Evolutionary conservation across 2,888 invertebrate species (phyloP).

Genomic region (Clivina fossor): DNA sequence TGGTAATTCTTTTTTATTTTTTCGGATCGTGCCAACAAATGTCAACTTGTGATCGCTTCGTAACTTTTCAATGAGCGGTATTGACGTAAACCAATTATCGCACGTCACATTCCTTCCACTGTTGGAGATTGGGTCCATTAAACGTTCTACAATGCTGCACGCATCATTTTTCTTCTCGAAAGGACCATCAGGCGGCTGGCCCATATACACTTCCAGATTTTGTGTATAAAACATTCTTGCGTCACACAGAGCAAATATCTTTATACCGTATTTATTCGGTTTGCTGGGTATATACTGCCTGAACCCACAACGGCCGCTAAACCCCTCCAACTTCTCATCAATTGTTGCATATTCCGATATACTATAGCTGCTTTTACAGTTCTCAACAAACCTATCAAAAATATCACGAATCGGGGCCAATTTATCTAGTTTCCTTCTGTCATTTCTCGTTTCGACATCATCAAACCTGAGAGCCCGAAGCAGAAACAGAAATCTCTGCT

Average conservation of each 20-base stretch:
- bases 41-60: conserved; percentile 34
- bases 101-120: conserved; percentile 24
- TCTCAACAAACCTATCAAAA: conserved; percentile 43
- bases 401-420: conserved; percentile 43
- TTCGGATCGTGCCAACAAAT: conserved; percentile 37
- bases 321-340: conserved; percentile 44
- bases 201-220: conserved; percentile 43
- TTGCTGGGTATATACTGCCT: conserved; percentile 46
- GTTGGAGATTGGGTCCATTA: conserved; percentile 25
- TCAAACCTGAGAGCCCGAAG: conserved; percentile 41
- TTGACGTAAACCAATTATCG: conserved; percentile 23
- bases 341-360: conserved; percentile 42
- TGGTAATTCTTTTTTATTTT: conserved; percentile 40
- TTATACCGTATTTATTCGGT: conserved; percentile 45
- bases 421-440: conserved; percentile 37
- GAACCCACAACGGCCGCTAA: conserved; percentile 44
- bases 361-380: conserved; percentile 42
- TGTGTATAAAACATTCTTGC: conserved; percentile 42
- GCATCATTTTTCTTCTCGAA: conserved; percentile 24
- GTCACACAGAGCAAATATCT: conserved; percentile 43
- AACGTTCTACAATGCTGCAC: conserved; percentile 21
- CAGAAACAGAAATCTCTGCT: conserved; percentile 39
- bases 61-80: conserved; percentile 33
- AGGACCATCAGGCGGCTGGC: conserved; percentile 42
- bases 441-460: conserved; percentile 34